Evolutionary conservation across 2,888 invertebrate species (phyloP), one percentile per base, ranked within the genome.

Genomic region (Lepidocyrtoides sp.): DNA sequence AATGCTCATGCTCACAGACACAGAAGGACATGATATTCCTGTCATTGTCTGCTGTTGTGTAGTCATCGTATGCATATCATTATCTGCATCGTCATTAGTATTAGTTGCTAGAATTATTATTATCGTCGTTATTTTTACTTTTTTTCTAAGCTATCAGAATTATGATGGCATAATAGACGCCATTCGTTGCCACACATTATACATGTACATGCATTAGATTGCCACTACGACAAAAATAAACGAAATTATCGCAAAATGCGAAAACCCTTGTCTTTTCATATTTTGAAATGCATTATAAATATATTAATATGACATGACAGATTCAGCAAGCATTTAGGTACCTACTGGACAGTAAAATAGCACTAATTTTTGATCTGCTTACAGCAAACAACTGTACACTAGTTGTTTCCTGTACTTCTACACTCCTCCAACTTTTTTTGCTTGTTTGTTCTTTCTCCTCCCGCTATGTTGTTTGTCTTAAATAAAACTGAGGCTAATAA

Each of bases 31-130:
- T 66, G 32, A 32, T 79, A 79, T 36, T 36, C 41, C 60, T 54
- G 66, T 54, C 44, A 66, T 66, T 66, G 66, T 66, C 66, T 66
- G 32, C 29, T 23, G 23, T 3, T 32, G n/a, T n/a, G n/a, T 66
- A 66, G 66, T 29, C 63, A 63, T 63, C n/a, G n/a, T 85, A 41
- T 85, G 86, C 86, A 86, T 77, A 86, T 77, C 75, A 86, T 86
- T 86, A 86, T 63, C 75, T 14, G 75, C 60, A 77, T 75, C 57
- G 72, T 86, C 57, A 77, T 85, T 57, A 54, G 51, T 32, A 85
- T 72, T n/a, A n/a, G n/a, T n/a, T n/a, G n/a, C n/a, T 54, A 48
- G 36, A 32, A 60, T 77, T 51, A 48, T 51, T 81, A 72, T 72
- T 44, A 72, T 72, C 41, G 20, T 41, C 72, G 41, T 72, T 72